Evolutionary conservation across 2,888 invertebrate species (phyloP).

Genomic region (Megalurothrips usitatus): DNA sequence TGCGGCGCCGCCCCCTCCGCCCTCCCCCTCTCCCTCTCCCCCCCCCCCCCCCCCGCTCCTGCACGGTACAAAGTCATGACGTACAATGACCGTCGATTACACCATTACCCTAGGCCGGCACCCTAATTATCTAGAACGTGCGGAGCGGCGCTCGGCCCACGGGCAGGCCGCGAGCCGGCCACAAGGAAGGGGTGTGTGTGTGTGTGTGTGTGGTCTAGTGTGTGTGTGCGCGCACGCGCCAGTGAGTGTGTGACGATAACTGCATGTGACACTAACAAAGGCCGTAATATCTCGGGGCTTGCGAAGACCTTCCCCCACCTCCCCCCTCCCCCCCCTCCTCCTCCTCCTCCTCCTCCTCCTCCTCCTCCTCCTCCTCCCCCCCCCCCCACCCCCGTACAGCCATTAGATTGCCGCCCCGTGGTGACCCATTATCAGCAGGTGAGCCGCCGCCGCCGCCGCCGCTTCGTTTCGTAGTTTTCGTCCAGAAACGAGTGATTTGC

Average conservation of each 20-base stretch:
- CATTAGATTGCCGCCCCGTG: neutral
- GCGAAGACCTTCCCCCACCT: too few species aligned
- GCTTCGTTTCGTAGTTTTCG: neutral
- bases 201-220: neutral
- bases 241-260: neutral
- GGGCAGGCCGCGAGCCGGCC: neutral
- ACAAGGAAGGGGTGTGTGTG: neutral
- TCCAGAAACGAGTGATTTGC: neutral
- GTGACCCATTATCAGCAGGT: neutral
- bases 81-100: neutral
- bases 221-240: neutral
- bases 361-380: neutral
- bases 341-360: neutral
- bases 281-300: neutral
- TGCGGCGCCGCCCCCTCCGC: too few species aligned
- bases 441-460: neutral
- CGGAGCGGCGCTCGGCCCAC: neutral
- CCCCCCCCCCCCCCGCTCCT: conserved; percentile 30
- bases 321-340: neutral
- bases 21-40: conserved; percentile 27
- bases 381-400: neutral
- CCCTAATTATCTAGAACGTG: neutral
- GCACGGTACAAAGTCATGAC: neutral
- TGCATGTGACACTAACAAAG: neutral
- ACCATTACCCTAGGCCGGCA: neutral